These are phyloP conservation scores for Tuberolachnus salignus DNA, from an alignment of 2,888 invertebrate species.

Conservation along the genomic window DNA sequence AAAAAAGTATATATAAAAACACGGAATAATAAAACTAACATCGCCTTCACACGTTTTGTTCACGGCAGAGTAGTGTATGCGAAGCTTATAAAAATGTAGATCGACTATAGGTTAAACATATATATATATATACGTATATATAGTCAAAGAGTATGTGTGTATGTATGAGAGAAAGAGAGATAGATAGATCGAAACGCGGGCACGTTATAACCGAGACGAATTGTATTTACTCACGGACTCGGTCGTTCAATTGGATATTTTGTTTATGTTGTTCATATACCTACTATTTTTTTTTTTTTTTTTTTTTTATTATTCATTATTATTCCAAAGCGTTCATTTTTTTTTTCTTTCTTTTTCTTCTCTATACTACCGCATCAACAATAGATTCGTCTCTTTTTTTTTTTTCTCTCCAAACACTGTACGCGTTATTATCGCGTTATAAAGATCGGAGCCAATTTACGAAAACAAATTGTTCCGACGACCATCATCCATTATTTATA, in stretches of 20 bases:
- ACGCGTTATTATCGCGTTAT: conserved; percentile 56
- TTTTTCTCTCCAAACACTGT: conserved; percentile 54
- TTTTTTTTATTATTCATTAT: conserved; percentile 27
- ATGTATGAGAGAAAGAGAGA: neutral
- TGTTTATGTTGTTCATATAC: conserved; percentile 56
- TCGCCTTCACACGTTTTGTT: conserved; percentile 51
- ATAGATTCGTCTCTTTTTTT: conserved; percentile 54
- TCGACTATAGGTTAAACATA: conserved; percentile 17
- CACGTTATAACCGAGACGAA: conserved; percentile 56
- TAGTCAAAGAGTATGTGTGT: neutral
- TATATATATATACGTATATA: too few species aligned
- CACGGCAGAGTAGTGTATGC: conserved; percentile 10
- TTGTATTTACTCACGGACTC: conserved; percentile 56
- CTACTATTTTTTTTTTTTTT: conserved; percentile 46
- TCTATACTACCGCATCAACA: conserved; percentile 34
- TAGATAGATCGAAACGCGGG: conserved; percentile 26
- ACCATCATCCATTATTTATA: conserved; percentile 41
- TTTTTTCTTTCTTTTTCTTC: conserved; percentile 6
- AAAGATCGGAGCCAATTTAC: conserved; percentile 56
- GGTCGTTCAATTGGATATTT: conserved; percentile 55
- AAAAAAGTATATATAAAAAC: too few species aligned
- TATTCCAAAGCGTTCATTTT: conserved; percentile 55
- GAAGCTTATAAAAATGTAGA: conserved; percentile 55
- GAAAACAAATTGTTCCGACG: conserved; percentile 46
- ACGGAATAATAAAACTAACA: conserved; percentile 41